phyloP scores from a whole-genome alignment of 1,140 invertebrate genomes.

The Scaptomyza montana region DNA sequence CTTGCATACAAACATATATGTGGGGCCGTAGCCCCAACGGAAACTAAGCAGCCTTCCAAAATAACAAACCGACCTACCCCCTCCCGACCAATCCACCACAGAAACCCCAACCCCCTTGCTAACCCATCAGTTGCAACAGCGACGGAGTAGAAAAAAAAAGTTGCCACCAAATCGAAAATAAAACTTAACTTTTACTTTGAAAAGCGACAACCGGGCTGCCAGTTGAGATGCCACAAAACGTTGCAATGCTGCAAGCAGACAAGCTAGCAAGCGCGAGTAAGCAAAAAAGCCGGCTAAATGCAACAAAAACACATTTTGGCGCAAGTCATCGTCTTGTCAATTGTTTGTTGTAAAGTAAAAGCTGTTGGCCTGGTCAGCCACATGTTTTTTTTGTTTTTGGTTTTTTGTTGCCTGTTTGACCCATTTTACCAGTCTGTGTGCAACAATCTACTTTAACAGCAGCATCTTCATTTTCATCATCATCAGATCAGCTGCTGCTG shows the following conservation, averaged over 20 bases:
- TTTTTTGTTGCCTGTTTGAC: constrained; percentile 37
- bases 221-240: constrained; percentile 20
- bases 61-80: neutral
- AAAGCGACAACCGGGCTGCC: neutral
- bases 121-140: neutral
- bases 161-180: constrained; percentile 42
- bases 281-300: constrained; percentile 36
- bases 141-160: constrained; percentile 21
- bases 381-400: no score
- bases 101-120: neutral
- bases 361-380: constrained; percentile 43
- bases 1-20: neutral
- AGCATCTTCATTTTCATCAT: constrained; percentile 28
- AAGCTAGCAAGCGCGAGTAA: neutral
- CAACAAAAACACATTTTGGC: constrained; percentile 17
- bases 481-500: constrained; percentile 8
- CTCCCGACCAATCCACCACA: no score
- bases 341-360: constrained; percentile 60
- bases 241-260: neutral
- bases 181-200: constrained; percentile 73
- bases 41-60: neutral
- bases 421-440: constrained; percentile 45
- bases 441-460: constrained; percentile 9
- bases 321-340: constrained; percentile 42
- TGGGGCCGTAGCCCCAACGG: neutral